Base-by-base conservation (phyloP, 1,140 invertebrate genomes). In the Lordiphosa mommai region DNA sequence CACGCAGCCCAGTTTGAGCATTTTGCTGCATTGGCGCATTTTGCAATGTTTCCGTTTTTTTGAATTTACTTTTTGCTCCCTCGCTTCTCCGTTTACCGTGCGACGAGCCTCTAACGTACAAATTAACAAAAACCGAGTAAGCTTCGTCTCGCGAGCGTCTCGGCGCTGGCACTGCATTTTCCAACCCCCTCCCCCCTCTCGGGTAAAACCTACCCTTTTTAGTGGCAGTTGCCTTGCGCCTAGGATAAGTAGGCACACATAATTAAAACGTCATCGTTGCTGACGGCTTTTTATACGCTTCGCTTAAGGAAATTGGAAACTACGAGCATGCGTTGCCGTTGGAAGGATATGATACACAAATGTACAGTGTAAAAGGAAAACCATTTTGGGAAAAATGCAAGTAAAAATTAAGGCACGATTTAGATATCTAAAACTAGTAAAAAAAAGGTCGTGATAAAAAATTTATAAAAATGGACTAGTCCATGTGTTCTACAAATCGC, bases 1-100 rank as follows among this genome's bases (percentile, higher is more conserved):
- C n/a, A 9, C 14, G 23, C 13, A 33, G 2, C 27, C 13, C 17
- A 41, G 63, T 27, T 30, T 37, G 34, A 64, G 65, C 66, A 65
- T 67, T 67, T 80, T 80, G 76, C 74, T 82, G 76, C 76, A 80
- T 82, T 80, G 76, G 71, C 71, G 77, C 72, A 82, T 82, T 84
- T 84, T 82, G 77, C 76, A 61, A 84, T 69, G 77, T 84, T 82
- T 82, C 76, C 76, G 76, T 84, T 82, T 68, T 68, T 27, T 58
- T 84, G 77, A 84, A 84, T 82, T 84, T 67, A 84, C 76, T 82
- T 82, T 82, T 84, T 60, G 76, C 61, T 70, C 43, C 47, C 63
- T 16, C 13, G 16, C 6, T 3, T 17, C 20, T 44, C 27, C 12
- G 20, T n/a, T 29, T 5, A 10, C 12, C 12, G n/a, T 23, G 9